Base-by-base conservation (phyloP, 2,888 invertebrate species). In the Alloplasta piceator region DNA sequence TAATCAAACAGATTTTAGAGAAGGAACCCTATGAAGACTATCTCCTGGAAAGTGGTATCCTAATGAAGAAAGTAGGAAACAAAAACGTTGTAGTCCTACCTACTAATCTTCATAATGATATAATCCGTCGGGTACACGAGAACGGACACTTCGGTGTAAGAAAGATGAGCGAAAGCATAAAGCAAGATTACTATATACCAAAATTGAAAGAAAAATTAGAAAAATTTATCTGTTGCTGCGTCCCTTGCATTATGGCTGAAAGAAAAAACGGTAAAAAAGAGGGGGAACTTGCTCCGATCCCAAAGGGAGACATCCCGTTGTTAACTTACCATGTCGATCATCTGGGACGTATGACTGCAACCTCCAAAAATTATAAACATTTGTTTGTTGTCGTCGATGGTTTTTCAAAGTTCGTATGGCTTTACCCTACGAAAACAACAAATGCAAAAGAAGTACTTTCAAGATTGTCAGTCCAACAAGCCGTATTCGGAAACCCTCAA, bases 301-400 rank as follows among this genome's bases (percentile, higher is more conserved):
- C 58, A n/a, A 58, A 58, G n/a, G 58, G 58, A 1, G 85, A 84
- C 5, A 14, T 39, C 5, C 90, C 89, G 6, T 75, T 89, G 5
- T 58, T 86, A n/a, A 89, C 88, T 0, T 86, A 85, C 48, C 90
- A 91, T 71, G 68, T 87, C 5, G 90, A 90, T 75, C 87, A 90
- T 80, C 56, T 90, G 16, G 88, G 89, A 39, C 90, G 89, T n/a
- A 74, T 91, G 68, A 64, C 78, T 1, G 72, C 84, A 10, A 90
- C 88, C 0, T 79, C 82, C 14, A 89, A 89, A 72, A 81, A 80
- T 10, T 88, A 89, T 64, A 84, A 86, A 56, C 82, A 89, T 68
- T 81, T 90, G 6, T 85, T 90, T 9, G 87, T 78, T 1, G 83
- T 90, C 1, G 77, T 89, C 5, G 90, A 91, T 58, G 85, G 68